These are phyloP conservation scores for Lacanobia oleracea DNA, from an alignment of 2,888 invertebrate species.

Conservation along the genomic window DNA sequence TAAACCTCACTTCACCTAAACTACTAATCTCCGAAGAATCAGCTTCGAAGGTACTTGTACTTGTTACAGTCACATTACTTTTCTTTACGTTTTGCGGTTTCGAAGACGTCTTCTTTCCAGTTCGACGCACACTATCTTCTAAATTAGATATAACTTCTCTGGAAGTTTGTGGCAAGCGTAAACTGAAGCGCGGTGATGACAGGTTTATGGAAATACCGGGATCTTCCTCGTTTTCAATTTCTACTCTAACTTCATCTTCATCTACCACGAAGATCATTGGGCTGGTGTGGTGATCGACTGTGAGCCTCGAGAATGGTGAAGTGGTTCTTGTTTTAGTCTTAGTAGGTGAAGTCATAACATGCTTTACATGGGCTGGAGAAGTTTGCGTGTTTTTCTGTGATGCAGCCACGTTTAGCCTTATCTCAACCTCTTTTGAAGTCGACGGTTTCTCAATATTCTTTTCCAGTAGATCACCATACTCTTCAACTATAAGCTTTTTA, in stretches of 20 bases:
- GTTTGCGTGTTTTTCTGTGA: constrained; percentile 87
- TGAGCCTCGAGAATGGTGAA: constrained; percentile 78
- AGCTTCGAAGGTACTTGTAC: constrained; percentile 83
- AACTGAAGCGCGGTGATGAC: constrained; percentile 85
- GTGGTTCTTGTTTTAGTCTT: constrained; percentile 85
- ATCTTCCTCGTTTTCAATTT: constrained; percentile 76
- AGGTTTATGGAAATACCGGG: constrained; percentile 83
- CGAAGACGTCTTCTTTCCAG: constrained; percentile 48
- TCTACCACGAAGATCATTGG: constrained; percentile 74
- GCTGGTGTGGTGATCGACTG: constrained; percentile 83
- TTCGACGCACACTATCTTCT: constrained; percentile 65
- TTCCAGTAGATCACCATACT: constrained; percentile 84
- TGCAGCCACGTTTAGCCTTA: constrained; percentile 73
- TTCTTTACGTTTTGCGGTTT: constrained; percentile 39
- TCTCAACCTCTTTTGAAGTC: constrained; percentile 75
- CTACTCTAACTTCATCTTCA: constrained; percentile 70
- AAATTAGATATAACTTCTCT: constrained; percentile 81
- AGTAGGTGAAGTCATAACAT: constrained; percentile 87
- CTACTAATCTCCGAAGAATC: constrained; percentile 87
- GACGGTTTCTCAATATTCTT: constrained; percentile 83
- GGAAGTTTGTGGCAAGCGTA: constrained; percentile 82
- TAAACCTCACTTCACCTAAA: constrained; percentile 84
- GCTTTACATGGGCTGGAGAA: constrained; percentile 84
- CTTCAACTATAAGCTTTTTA: constrained; percentile 84
- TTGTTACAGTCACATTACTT: constrained; percentile 67